These are phyloP conservation scores for Geopemphigus sp. DNA, from an alignment of 1,140 invertebrate genomes.

Conservation along the genomic window DNA sequence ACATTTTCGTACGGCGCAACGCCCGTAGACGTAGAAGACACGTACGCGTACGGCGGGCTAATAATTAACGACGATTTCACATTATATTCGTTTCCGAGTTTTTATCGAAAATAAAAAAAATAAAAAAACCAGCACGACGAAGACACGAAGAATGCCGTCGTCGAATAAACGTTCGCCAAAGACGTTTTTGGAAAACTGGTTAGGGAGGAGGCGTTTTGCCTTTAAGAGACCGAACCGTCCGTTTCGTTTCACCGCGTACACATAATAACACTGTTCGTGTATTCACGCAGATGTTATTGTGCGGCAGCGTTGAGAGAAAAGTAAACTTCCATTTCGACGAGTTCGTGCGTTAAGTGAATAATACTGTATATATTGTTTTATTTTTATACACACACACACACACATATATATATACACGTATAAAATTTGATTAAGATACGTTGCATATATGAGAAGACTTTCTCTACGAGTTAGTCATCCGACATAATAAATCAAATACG, in stretches of 20 bases:
- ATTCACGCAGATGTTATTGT: not conserved
- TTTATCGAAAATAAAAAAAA: not conserved
- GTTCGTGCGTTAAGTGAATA: constrained; percentile 21
- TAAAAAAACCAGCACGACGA: constrained; percentile 16
- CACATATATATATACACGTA: not conserved
- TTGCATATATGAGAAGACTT: constrained; percentile 16
- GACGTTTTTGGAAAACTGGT: constrained; percentile 45
- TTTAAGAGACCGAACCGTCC: not conserved
- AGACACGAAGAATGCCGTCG: not conserved
- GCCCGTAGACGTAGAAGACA: too few relatives aligned
- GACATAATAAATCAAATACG: constrained; percentile 35
- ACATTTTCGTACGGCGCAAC: too few relatives aligned
- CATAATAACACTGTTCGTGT: not conserved
- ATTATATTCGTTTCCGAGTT: not conserved
- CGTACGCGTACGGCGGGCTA: too few relatives aligned
- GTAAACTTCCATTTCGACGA: constrained; percentile 14
- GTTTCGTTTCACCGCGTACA: constrained; percentile 18
- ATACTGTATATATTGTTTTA: constrained; percentile 12
- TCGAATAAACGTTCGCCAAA: not conserved
- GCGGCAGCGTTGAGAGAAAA: not conserved
- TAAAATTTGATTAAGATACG: constrained; percentile 30
- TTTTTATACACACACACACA: too few relatives aligned
- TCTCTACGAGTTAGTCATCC: not conserved
- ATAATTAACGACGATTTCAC: not conserved
- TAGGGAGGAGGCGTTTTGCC: constrained; percentile 23